Evolutionary conservation across 2,888 invertebrate genomes (phyloP).

Genomic region (Lycaena phlaeas): DNA sequence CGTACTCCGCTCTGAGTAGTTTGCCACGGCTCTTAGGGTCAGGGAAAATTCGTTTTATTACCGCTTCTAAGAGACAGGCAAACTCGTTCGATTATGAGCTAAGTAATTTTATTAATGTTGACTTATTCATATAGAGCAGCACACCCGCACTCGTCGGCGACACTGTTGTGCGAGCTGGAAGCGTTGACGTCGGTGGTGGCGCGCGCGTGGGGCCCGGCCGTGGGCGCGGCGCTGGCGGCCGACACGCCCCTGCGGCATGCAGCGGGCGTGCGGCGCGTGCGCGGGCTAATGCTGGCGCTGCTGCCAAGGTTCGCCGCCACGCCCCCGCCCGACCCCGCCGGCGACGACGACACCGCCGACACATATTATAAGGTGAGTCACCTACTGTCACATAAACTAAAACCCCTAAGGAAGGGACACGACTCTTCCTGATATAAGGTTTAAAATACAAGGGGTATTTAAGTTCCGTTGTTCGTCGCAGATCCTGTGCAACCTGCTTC

Average conservation of each 20-base stretch:
- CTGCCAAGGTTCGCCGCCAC: slow-evolving; percentile 77
- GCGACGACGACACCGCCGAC: slow-evolving; percentile 22
- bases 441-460: too few species aligned
- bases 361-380: slow-evolving; percentile 42
- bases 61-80: too few species aligned
- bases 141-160: slow-evolving; percentile 75
- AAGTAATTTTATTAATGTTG: too few species aligned
- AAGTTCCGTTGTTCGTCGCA: too few species aligned
- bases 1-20: too few species aligned
- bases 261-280: slow-evolving; percentile 78
- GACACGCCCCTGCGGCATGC: slow-evolving; percentile 59
- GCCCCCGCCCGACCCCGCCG: slow-evolving; percentile 32
- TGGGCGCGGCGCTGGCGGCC: slow-evolving; percentile 35
- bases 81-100: too few species aligned
- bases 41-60: too few species aligned
- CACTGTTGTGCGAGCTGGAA: slow-evolving; percentile 82
- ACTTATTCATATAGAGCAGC: too few species aligned
- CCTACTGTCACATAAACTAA: too few species aligned
- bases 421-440: too few species aligned
- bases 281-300: slow-evolving; percentile 82
- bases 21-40: too few species aligned
- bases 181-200: slow-evolving; percentile 83
- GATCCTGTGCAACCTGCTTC: slow-evolving; percentile 80
- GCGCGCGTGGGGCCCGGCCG: slow-evolving; percentile 75
- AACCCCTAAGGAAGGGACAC: too few species aligned